Evolutionary conservation across 1,140 invertebrate species (phyloP).

Genomic region (Zaprionus vittiger): DNA sequence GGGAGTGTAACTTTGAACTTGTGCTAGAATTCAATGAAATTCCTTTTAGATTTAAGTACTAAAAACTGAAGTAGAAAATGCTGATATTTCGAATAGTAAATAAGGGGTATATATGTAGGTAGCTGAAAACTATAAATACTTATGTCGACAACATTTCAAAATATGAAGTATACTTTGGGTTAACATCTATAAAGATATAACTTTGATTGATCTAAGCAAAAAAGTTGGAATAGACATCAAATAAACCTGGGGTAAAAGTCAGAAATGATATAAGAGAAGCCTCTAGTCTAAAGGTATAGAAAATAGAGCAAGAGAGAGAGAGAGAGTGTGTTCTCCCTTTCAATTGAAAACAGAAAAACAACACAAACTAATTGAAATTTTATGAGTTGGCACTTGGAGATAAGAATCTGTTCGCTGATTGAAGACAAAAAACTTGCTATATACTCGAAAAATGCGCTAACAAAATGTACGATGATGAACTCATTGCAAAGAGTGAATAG

Average conservation of each 20-base stretch:
- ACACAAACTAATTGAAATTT: constrained; percentile 70
- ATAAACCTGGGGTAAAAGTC: neutral
- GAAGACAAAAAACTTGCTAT: constrained; percentile 38
- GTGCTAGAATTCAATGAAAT: neutral
- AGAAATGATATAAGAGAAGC: neutral
- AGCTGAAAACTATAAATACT: too few species aligned
- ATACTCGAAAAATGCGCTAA: constrained; percentile 40
- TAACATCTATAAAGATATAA: neutral
- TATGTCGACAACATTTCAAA: neutral
- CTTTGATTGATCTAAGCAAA: neutral
- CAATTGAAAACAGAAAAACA: constrained; percentile 35
- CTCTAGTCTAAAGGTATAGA: neutral
- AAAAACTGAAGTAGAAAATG: neutral
- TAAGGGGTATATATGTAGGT: neutral
- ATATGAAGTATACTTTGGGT: neutral
- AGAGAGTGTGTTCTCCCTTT: constrained; percentile 4
- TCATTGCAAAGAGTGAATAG: constrained; percentile 54
- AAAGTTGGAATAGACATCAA: neutral
- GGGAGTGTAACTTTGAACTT: constrained; percentile 4
- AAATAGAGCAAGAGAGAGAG: neutral
- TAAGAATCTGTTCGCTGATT: constrained; percentile 62
- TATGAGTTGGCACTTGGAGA: constrained; percentile 59
- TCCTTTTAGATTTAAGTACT: neutral
- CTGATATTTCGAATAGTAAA: neutral
- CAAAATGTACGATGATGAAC: constrained; percentile 69